phyloP scores from a whole-genome alignment of 2,888 invertebrate species.

The Trichopria drosophilae region DNA sequence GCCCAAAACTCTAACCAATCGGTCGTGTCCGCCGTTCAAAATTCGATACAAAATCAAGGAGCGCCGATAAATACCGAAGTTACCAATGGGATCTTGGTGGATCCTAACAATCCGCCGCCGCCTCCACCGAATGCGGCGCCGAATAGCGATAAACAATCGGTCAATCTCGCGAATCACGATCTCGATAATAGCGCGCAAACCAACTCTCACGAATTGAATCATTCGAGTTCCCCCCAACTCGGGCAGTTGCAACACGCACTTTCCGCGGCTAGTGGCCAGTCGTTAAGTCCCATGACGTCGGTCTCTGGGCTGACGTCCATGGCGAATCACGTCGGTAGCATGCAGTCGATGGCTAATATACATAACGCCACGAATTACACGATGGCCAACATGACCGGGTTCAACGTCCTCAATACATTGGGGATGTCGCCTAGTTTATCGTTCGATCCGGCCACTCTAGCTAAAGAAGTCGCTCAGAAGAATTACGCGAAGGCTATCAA shows the following conservation, averaged over 20 bases:
- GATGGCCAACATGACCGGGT: slow-evolving; percentile 48
- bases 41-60: slow-evolving; percentile 47
- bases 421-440: slow-evolving; percentile 31
- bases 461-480: slow-evolving; percentile 82
- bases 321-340: slow-evolving; percentile 40
- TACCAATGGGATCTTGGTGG: slow-evolving; percentile 54
- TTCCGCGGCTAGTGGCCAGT: slow-evolving; percentile 42
- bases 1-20: slow-evolving; percentile 60
- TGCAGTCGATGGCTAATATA: slow-evolving; percentile 41
- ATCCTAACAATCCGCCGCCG: slow-evolving; percentile 56
- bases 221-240: slow-evolving; percentile 44
- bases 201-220: slow-evolving; percentile 58
- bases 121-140: slow-evolving; percentile 47
- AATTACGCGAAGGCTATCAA: slow-evolving; percentile 78
- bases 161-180: slow-evolving; percentile 49
- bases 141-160: slow-evolving; percentile 40
- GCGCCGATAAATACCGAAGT: slow-evolving; percentile 41
- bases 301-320: slow-evolving; percentile 48
- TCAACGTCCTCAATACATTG: slow-evolving; percentile 47
- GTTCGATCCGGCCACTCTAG: slow-evolving; percentile 68
- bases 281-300: slow-evolving; percentile 45
- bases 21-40: slow-evolving; percentile 49
- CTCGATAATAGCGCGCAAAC: slow-evolving; percentile 44
- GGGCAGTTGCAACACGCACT: slow-evolving; percentile 35
- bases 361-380: slow-evolving; percentile 40